Evolutionary conservation across 2,797 vertebrate genomes (phyloP).

Genomic region (Chanos chanos): DNA sequence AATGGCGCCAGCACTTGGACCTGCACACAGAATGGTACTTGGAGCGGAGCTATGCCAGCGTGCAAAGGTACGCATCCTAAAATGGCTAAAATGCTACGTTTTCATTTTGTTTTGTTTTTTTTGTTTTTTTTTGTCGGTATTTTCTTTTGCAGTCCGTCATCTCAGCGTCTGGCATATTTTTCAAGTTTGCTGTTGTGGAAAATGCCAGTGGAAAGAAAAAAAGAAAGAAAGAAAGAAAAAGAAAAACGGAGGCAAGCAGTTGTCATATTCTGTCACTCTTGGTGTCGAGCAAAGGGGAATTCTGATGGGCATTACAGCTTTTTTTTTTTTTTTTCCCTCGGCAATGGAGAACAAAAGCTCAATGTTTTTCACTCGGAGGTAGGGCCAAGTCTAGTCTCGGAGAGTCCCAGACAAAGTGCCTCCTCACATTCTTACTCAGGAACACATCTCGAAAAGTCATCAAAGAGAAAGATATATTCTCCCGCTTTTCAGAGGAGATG

Average conservation of each 20-base stretch:
- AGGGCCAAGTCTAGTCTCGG: constrained; percentile 23
- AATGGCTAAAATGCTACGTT: neutral
- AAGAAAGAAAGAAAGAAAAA: too few species aligned
- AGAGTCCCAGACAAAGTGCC: too few species aligned
- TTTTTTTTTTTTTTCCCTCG: neutral
- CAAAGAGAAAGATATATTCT: constrained; percentile 26
- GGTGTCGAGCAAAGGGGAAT: too few species aligned
- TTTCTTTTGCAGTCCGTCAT: too few species aligned
- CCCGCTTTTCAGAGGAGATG: constrained; percentile 10
- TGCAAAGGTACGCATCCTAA: constrained; percentile 79
- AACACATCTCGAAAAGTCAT: constrained; percentile 53
- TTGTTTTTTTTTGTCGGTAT: neutral
- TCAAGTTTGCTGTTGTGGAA: too few species aligned
- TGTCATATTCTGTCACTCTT: too few species aligned
- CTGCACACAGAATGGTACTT: constrained; percentile 90
- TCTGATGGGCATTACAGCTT: too few species aligned
- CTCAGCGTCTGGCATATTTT: too few species aligned
- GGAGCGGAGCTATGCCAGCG: constrained; percentile 83
- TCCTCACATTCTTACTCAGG: constrained; percentile 68
- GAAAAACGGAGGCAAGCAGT: too few species aligned
- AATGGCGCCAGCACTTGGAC: constrained; percentile 68
- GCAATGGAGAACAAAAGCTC: constrained; percentile 43
- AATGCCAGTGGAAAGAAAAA: too few species aligned
- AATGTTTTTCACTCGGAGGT: constrained; percentile 43
- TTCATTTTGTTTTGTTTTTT: neutral